Evolutionary conservation across 2,888 invertebrate species (phyloP), one percentile per base, ranked within the genome.

Genomic region (Pollenia angustigena): DNA sequence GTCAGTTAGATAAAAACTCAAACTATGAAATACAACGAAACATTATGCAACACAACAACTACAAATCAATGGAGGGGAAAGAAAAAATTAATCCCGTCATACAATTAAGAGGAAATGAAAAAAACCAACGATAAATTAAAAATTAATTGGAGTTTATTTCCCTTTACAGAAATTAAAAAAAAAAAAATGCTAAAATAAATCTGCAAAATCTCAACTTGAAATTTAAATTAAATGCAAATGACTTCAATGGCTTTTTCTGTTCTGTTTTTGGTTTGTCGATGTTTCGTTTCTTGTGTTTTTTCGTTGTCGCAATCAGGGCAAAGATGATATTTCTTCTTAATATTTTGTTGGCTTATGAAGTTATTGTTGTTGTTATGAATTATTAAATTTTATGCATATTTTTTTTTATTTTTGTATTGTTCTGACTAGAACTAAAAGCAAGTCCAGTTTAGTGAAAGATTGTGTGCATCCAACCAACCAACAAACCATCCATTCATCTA

Each of bases 221-320:
- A 60, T 85, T 74, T 75, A 85, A 80, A 85, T 79, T 52, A 68
- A 85, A 85, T 85, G 68, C 79, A 85, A 85, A 85, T 80, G 52
- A 79, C 74, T 80, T 69, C 23, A 68, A 74, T 84, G 74, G 74
- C 60, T 69, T 85, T 68, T 74, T 84, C 44, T 79, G 44, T 79
- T 60, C 44, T 60, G 54, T 58, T 66, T 74, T 74, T 56, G 42
- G 56, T 74, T 12, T 54, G 50, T n/a, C 14, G 14, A 32, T 4
- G 50, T 62, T 52, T 69, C 23, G 16, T 54, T 44, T 16, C 16
- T 56, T n/a, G 14, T 44, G 44, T 52, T 58, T 68, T 32, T 32
- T 44, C 42, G 18, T 76, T 52, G 44, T 62, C 71, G 69, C 46
- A 18, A 44, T 42, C 58, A 68, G 50, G 54, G 40, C n/a, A 75